These are phyloP conservation scores for Orgyia antiqua DNA, from an alignment of 2,888 invertebrate genomes.

Conservation along the genomic window DNA sequence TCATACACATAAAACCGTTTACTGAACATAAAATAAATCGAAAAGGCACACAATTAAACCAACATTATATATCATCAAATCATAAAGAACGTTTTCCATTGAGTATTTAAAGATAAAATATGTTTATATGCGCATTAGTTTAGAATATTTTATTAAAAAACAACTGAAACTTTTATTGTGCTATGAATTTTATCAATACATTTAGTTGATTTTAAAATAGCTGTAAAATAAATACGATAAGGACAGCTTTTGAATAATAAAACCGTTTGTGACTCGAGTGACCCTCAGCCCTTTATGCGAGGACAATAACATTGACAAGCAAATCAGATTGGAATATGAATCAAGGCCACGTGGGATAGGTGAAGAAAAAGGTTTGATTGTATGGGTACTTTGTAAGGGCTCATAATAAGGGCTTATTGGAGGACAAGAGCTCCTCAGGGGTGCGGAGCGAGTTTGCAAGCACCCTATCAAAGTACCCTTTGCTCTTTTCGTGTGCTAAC, in stretches of 20 bases:
- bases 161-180: constrained; percentile 46
- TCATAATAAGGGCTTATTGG: constrained; percentile 71
- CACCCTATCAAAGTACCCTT: constrained; percentile 59
- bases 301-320: constrained; percentile 59
- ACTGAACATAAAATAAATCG: constrained; percentile 15
- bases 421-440: constrained; percentile 54
- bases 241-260: constrained; percentile 49
- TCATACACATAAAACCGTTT: constrained; percentile 20
- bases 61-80: constrained; percentile 8
- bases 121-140: constrained; percentile 9
- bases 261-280: constrained; percentile 44
- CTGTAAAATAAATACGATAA: constrained; percentile 51
- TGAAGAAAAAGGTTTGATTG: constrained; percentile 62
- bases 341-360: constrained; percentile 69
- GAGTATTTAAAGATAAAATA: constrained; percentile 13
- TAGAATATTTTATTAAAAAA: constrained; percentile 22
- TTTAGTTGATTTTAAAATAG: constrained; percentile 50
- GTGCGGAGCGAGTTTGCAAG: constrained; percentile 37
- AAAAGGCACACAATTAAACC: constrained; percentile 11
- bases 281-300: constrained; percentile 51
- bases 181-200: constrained; percentile 53
- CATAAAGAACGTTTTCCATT: constrained; percentile 10
- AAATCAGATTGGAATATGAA: constrained; percentile 61
- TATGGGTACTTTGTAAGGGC: constrained; percentile 52
- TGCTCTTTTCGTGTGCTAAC: constrained; percentile 68